Conservation (phyloP, 30 jellyfish, hydroid and myxozoan genomes). For the Aurelia coerulea region DNA sequence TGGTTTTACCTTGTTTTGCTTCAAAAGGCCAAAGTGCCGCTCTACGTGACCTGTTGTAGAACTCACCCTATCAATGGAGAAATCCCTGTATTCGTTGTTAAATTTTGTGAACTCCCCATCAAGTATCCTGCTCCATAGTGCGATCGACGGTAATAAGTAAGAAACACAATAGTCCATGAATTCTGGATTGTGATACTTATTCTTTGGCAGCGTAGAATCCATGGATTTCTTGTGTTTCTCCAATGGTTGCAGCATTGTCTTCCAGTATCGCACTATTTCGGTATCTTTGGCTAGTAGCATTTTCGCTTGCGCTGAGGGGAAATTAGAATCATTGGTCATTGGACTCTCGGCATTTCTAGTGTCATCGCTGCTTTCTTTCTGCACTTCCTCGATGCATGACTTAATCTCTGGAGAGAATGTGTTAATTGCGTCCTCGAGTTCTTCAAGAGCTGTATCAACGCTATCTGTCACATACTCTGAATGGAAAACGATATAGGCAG, state of each 20-base stretch:
- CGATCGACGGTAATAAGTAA: constrained; percentile 13
- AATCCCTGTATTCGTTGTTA: background rate
- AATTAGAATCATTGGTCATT: too few species aligned
- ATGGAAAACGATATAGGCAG: constrained; percentile 5
- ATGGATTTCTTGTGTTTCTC: background rate
- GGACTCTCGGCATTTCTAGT: too few species aligned
- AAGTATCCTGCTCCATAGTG: constrained; percentile 13
- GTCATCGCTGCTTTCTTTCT: background rate
- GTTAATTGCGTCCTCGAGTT: background rate
- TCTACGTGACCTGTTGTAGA: constrained; percentile 12
- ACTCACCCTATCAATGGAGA: background rate
- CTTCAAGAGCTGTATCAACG: background rate
- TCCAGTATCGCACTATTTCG: background rate
- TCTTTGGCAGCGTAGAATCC: background rate
- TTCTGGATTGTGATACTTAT: constrained; percentile 9
- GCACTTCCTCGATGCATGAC: background rate
- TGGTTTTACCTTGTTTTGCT: background rate
- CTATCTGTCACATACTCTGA: constrained; percentile 1
- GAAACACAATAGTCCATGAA: constrained; percentile 10
- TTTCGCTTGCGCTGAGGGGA: background rate
- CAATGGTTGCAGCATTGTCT: background rate
- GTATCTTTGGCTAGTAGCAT: background rate
- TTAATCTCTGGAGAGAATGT: background rate
- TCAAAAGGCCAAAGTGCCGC: background rate
- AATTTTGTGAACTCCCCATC: constrained; percentile 4